Evolutionary conservation across 2,797 vertebrate species (phyloP).

Genomic region (Typhlichthys subterraneus): DNA sequence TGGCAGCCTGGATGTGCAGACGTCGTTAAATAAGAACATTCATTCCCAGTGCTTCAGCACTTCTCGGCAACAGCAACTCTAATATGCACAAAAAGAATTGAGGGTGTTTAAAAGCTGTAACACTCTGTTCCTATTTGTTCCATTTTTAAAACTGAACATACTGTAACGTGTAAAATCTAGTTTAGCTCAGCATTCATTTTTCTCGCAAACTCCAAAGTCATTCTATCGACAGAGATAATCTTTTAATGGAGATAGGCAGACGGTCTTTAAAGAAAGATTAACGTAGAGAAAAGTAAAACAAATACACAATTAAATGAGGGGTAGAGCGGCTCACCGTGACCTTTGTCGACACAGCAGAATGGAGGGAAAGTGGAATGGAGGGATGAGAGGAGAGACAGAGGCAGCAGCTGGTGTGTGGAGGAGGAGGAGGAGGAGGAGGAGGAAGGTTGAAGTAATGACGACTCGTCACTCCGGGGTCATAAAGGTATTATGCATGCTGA

Average conservation of each 20-base stretch:
- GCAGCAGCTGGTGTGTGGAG: conserved; percentile 55
- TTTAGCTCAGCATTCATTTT: no score
- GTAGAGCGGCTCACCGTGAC: conserved; percentile 52
- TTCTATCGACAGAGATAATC: conserved; percentile 22
- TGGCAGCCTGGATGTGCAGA: not conserved
- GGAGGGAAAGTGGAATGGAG: conserved; percentile 50
- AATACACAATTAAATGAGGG: conserved; percentile 16
- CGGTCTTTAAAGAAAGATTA: conserved; percentile 8
- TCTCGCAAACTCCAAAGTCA: no score
- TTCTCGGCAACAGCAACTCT: not conserved
- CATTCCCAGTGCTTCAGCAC: conserved; percentile 1
- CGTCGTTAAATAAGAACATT: not conserved
- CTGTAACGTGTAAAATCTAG: no score
- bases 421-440: not conserved
- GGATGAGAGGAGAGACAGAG: conserved; percentile 47
- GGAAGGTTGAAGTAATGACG: conserved; percentile 59
- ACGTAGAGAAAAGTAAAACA: conserved; percentile 25
- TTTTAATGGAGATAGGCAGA: conserved; percentile 13
- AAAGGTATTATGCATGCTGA: conserved; percentile 53
- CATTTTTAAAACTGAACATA: not conserved
- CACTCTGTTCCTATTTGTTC: conserved; percentile 13
- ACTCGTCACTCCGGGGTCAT: conserved; percentile 64
- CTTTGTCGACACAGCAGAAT: conserved; percentile 42
- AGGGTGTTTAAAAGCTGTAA: conserved; percentile 6
- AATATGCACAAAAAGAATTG: conserved; percentile 18